Evolutionary conservation across 2,888 invertebrate species (phyloP), one percentile per base, ranked within the genome.

Genomic region (Callosobruchus maculatus): DNA sequence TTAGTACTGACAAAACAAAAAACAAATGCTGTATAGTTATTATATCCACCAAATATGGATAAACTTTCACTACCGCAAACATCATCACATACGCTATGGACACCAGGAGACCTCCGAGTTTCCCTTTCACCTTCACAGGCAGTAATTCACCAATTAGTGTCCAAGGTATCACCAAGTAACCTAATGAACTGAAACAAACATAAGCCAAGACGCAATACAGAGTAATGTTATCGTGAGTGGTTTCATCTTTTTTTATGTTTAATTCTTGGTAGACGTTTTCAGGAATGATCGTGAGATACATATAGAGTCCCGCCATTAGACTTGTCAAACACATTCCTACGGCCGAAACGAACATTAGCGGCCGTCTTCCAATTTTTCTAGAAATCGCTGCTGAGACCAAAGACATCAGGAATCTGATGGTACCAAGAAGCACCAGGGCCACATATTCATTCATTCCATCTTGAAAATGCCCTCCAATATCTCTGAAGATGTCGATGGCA

Each of bases 91-190:
- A 90, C 0, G 89, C 89, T n/a, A 88, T 77, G 0, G 90, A 87
- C 20, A 90, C 83, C 79, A 90, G 83, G 2, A 89, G 22, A 0
- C 90, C 90, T 0, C 90, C 88, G 9, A 90, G 85, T 72, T 87
- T 86, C 0, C 89, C 91, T 72, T 89, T 85, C 1, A 90, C 87
- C 75, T 87, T 87, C 18, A 89, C 87, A 0, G 90, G 90, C 49
- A 90, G 81, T 13, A 91, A 80, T 83, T 90, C 90, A 0, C 87
- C 85, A 22, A 90, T 89, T 22, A 91, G 80, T 2, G 90, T 89
- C 91, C 91, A 91, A 0, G 91, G 91, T 73, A 91, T 90, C 7
- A 89, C 88, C 72, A 90, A 82, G 79, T 89, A 88, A 0, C 91
- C 91, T 9, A 90, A 78, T 0, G 89, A 87, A 78, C 90, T 88